Evolutionary conservation across 2,888 invertebrate genomes (phyloP), one percentile per base, ranked within the genome.

Genomic region (Acrobasis consociella): DNA sequence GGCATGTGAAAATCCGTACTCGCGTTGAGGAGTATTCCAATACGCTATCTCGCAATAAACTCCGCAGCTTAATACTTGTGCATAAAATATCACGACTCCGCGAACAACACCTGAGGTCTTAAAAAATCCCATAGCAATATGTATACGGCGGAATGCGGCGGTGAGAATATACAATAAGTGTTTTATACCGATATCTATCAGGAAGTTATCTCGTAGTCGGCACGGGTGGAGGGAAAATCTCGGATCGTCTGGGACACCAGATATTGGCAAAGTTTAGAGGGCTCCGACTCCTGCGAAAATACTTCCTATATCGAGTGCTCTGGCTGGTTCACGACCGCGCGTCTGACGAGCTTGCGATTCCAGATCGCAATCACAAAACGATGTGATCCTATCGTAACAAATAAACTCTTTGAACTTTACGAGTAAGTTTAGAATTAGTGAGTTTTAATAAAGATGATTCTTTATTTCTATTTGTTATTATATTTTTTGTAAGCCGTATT

Each of bases 231-330:
- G 69, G 64, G 73, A 69, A 71, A 75, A 74, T 72, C 72, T 66
- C 72, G 69, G 63, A 16, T 66, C 69, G 64, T 69, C 49, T 71
- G 69, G 71, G 67, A 71, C 53, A 51, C 53, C 60, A 72, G 78
- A 80, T 83, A 83, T 82, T 82, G 81, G 80, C 69, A 79, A 83
- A 84, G 81, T 83, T 84, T 82, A 67, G 73, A 81, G 76, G 75
- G 72, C 63, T 68, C 75, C 65, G 69, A 71, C 68, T 69, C 76
- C 73, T 72, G 71, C 73, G 72, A 75, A 56, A 42, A 56, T 56
- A 42, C 42, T 71, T 71, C 67, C 66, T 72, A 68, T 71, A 72
- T 73, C 74, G 68, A 72, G 67, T 74, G 71, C 75, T 75, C 73
- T 75, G 74, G 49, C 59, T 39, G 49, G 50, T 38, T 51, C 38